Evolutionary conservation across 1,140 invertebrate species (phyloP).

Genomic region (Oryzaephilus surinamensis): DNA sequence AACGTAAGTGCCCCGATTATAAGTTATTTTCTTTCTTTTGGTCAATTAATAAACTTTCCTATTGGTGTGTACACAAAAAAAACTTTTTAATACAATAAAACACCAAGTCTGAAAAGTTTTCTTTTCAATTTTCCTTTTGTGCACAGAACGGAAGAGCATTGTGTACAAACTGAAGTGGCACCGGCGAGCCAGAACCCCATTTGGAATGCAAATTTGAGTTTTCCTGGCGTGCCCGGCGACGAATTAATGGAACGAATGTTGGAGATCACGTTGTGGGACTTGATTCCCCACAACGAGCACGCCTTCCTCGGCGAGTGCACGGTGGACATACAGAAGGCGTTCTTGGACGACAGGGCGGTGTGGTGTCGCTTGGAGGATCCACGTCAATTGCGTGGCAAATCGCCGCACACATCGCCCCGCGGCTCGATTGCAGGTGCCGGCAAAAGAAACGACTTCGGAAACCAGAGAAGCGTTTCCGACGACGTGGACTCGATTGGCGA

Average conservation of each 20-base stretch:
- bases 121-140: too few relatives aligned
- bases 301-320: constrained; percentile 75
- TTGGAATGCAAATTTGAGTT: constrained; percentile 82
- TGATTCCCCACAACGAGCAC: constrained; percentile 66
- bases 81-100: too few relatives aligned
- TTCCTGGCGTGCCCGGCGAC: constrained; percentile 64
- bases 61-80: not conserved
- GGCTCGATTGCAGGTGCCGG: constrained; percentile 59
- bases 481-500: constrained; percentile 62
- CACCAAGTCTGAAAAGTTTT: too few relatives aligned
- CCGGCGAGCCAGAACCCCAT: constrained; percentile 75
- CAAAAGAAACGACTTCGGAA: constrained; percentile 52
- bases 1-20: constrained; percentile 46
- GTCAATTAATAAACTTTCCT: too few relatives aligned
- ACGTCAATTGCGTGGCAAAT: constrained; percentile 53
- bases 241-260: constrained; percentile 66
- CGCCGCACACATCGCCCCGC: constrained; percentile 66
- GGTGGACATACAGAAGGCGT: constrained; percentile 69
- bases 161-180: constrained; percentile 68
- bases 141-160: constrained; percentile 55
- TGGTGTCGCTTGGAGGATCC: constrained; percentile 82
- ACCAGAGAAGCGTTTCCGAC: constrained; percentile 58
- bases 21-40: too few relatives aligned
- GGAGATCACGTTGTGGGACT: constrained; percentile 81
- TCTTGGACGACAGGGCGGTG: constrained; percentile 72